A percentile compares a stretch with the other conserved stretches of the same genome.
Conservation (phyloP, 2,888 invertebrate genomes). For the Synanthedon andrenaeformis region DNA sequence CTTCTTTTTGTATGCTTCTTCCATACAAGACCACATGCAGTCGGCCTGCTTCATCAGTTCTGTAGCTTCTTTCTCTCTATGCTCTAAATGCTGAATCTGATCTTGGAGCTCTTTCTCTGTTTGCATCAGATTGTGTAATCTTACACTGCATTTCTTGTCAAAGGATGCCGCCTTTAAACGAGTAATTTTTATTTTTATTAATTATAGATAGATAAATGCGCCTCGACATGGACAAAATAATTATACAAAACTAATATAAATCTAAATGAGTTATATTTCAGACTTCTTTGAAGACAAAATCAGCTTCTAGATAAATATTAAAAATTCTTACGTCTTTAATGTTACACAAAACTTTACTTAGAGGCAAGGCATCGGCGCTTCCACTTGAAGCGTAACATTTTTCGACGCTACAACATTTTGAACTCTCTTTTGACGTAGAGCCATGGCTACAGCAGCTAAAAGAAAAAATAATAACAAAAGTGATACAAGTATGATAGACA, state of each 20-base stretch:
- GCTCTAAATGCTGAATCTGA: constrained; percentile 70
- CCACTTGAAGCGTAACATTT: constrained; percentile 8
- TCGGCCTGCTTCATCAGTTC: constrained; percentile 68
- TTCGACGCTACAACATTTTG: constrained; percentile 9
- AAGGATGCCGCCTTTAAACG: constrained; percentile 35
- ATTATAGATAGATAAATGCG: not conserved
- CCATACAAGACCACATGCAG: constrained; percentile 67
- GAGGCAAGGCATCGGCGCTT: constrained; percentile 18
- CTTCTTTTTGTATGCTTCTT: constrained; percentile 52
- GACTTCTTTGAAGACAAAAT: no score
- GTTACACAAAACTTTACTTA: constrained; percentile 38
- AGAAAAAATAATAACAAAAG: not conserved
- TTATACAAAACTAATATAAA: no score
- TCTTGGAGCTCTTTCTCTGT: constrained; percentile 61
- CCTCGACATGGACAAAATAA: no score
- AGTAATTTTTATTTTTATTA: not conserved
- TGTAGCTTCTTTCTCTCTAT: constrained; percentile 68
- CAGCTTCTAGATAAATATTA: no score
- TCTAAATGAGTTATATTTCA: no score
- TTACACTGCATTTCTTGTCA: constrained; percentile 38
- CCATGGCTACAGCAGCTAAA: not conserved
- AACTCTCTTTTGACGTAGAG: constrained; percentile 1
- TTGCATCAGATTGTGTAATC: constrained; percentile 59
- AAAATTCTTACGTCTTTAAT: constrained; percentile 31
- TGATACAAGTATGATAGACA: no score